Conservation (phyloP, 2,888 invertebrate species). For the Ptychoptera albimana region DNA sequence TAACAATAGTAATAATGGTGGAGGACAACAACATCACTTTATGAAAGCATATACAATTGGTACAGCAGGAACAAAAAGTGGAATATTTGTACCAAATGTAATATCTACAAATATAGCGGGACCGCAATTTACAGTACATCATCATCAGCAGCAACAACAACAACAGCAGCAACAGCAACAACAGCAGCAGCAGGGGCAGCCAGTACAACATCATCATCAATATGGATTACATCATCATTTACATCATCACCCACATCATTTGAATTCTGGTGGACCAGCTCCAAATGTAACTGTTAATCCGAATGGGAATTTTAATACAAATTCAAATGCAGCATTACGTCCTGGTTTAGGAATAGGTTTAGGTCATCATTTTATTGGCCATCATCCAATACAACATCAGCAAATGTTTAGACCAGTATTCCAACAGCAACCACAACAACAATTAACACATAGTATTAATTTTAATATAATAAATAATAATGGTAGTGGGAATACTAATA, state of each 20-base stretch:
- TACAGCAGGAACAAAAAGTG: constrained; percentile 4
- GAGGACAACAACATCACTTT: constrained; percentile 5
- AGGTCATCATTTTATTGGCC: too few relatives aligned
- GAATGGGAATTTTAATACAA: constrained; percentile 27
- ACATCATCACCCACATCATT: not conserved
- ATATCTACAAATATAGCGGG: constrained; percentile 8
- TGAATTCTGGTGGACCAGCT: constrained; percentile 35
- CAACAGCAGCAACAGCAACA: constrained; percentile 36
- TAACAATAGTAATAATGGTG: too few relatives aligned
- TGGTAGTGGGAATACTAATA: not conserved
- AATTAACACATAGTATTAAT: constrained; percentile 7
- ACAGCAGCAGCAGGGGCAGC: constrained; percentile 25
- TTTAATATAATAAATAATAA: constrained; percentile 8
- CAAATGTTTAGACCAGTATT: constrained; percentile 3
- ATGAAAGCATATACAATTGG: constrained; percentile 10
- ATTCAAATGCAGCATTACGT: constrained; percentile 11
- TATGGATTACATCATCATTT: constrained; percentile 4
- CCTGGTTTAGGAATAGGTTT: constrained; percentile 5
- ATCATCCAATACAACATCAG: not conserved
- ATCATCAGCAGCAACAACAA: constrained; percentile 4
- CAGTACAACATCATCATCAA: constrained; percentile 30
- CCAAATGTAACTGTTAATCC: constrained; percentile 54
- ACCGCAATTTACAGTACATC: constrained; percentile 13
- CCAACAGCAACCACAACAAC: constrained; percentile 2
- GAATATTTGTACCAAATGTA: constrained; percentile 11